These are phyloP conservation scores for Galemys pyrenaicus DNA, from an alignment of 2,113 vertebrate species.

Conservation along the genomic window DNA sequence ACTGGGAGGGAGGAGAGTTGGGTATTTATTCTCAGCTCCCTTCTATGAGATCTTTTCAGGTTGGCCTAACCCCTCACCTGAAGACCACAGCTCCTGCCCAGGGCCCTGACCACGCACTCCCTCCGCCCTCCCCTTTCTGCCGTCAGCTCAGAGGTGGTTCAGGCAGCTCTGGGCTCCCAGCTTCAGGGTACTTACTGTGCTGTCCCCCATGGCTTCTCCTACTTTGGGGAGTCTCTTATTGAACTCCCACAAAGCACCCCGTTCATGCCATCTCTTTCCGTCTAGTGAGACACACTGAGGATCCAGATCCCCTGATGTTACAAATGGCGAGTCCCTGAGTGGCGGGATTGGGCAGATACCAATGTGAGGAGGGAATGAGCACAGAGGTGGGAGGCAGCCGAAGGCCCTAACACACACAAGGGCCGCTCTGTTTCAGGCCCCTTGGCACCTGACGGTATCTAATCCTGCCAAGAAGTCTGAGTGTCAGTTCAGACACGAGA, in stretches of 20 bases:
- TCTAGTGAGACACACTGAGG: background rate
- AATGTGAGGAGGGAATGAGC: background rate
- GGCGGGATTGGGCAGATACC: background rate
- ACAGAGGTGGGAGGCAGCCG: background rate
- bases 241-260: background rate
- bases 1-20: background rate
- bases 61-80: background rate
- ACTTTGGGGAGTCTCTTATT: background rate
- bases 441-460: background rate
- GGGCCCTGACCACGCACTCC: background rate
- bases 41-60: background rate
- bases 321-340: accelerated
- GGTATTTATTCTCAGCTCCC: background rate
- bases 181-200: background rate
- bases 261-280: background rate
- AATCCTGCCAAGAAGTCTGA: background rate
- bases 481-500: background rate
- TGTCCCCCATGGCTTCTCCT: background rate
- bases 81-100: background rate
- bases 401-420: accelerated
- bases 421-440: background rate
- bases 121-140: background rate
- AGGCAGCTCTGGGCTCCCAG: background rate
- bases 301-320: background rate
- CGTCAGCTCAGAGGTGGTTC: background rate